These are phyloP conservation scores for Tachina grossa DNA, from an alignment of 2,888 invertebrate species.

Conservation along the genomic window DNA sequence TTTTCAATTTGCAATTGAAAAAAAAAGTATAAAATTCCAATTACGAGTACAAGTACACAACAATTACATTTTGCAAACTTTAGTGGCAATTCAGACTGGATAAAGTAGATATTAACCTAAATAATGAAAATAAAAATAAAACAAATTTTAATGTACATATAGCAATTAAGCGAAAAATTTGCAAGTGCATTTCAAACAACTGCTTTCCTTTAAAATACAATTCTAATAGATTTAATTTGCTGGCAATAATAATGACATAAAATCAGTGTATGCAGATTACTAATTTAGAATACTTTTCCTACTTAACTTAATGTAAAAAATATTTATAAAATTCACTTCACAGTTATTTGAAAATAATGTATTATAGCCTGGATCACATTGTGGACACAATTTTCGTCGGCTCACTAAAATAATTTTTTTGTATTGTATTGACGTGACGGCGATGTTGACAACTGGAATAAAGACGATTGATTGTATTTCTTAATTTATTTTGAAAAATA, in stretches of 20 bases:
- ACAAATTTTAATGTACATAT: slow-evolving; percentile 17
- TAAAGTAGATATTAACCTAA: slow-evolving; percentile 62
- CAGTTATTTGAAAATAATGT: too few relatives aligned
- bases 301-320: too few relatives aligned
- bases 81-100: slow-evolving; percentile 49
- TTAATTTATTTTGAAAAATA: too few relatives aligned
- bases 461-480: too few relatives aligned
- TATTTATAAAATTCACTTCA: too few relatives aligned
- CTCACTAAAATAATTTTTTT: too few relatives aligned
- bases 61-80: slow-evolving; percentile 32
- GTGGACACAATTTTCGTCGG: too few relatives aligned
- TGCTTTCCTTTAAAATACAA: slow-evolving; percentile 10
- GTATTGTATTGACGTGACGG: too few relatives aligned
- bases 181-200: slow-evolving; percentile 4
- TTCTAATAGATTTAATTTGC: background rate
- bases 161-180: slow-evolving; percentile 30
- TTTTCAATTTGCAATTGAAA: slow-evolving; percentile 34
- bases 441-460: too few relatives aligned
- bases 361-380: too few relatives aligned
- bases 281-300: too few relatives aligned
- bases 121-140: slow-evolving; percentile 7
- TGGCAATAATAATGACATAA: background rate
- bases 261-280: too few relatives aligned
- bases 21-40: slow-evolving; percentile 14
- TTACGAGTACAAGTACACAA: background rate